Evolutionary conservation across 1,140 invertebrate genomes (phyloP), one percentile per base, ranked within the genome.

Genomic region (Ceratosolen solmsi): DNA sequence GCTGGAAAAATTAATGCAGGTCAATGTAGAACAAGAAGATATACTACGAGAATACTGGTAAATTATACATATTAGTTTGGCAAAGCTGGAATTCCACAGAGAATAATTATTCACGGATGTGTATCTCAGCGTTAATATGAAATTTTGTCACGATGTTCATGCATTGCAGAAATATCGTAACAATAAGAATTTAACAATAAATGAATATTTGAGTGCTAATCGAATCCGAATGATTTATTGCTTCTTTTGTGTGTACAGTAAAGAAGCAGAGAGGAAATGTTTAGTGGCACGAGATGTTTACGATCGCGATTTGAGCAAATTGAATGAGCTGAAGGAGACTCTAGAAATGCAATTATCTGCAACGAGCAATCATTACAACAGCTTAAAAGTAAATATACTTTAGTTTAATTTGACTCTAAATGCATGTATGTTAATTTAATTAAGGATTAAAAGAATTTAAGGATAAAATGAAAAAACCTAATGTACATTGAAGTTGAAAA

Each of bases 221-320:
- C 13, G 41, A 46, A 46, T 5, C 13, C 13, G 41, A 49, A 76
- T 60, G 22, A 9, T 51, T 46, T 80, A 25, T 71, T 8, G 1
- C 2, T 38, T 78, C 63, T 78, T 30, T 70, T 77, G 1, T 77
- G n/a, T 80, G 56, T 46, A 22, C 63, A 88, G 88, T 22, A 60
- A 70, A 51, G 80, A 80, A 58, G 76, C 56, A 2, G 87, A 87
- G 70, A 49, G 79, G 20, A 63, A 84, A 73, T 77, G 73, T 60
- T 65, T 88, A 13, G 30, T 41, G 17, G 79, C 84, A 60, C 51
- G 86, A 7, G 63, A 49, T 3, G 82, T 80, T 3, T 89, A 87
- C 73, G 87, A 89, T 60, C 54, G 54, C 56, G 84, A 88, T 20
- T 86, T 89, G 33, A 84, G 73, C 0, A 75, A 25, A 11, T 74